Evolutionary conservation across 2,888 invertebrate species (phyloP).

Genomic region (Heteromyza rotundicornis): DNA sequence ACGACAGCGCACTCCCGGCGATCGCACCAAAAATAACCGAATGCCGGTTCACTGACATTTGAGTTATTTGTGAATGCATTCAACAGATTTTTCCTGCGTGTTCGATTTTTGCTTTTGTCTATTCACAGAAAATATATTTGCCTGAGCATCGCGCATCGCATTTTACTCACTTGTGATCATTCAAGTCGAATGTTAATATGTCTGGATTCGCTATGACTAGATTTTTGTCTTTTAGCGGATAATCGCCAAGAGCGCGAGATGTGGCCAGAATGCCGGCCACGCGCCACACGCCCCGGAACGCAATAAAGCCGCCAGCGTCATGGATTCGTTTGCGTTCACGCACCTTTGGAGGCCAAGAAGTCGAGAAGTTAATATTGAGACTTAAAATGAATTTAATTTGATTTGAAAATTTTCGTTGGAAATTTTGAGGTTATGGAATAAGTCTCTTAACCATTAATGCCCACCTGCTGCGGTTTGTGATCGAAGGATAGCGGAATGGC

Average conservation of each 20-base stretch:
- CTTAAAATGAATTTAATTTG: too few relatives aligned
- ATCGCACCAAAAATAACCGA: too few relatives aligned
- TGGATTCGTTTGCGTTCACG: constrained; percentile 90
- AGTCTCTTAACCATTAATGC: background rate
- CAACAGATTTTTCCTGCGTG: too few relatives aligned
- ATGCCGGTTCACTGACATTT: too few relatives aligned
- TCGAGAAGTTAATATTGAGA: background rate
- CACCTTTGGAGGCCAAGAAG: constrained; percentile 66
- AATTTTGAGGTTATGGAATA: background rate
- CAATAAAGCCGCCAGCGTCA: constrained; percentile 93
- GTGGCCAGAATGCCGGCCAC: constrained; percentile 95
- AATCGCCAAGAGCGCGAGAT: constrained; percentile 93
- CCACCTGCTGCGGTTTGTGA: constrained; percentile 94
- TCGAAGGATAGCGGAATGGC: constrained; percentile 93
- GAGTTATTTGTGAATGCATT: too few relatives aligned
- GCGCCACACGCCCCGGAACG: constrained; percentile 95
- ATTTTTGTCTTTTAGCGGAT: constrained; percentile 91
- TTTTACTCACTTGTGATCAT: constrained; percentile 73
- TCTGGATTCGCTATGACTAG: constrained; percentile 96
- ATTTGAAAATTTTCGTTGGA: too few relatives aligned
- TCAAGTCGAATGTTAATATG: constrained; percentile 87
- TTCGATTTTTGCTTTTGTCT: background rate
- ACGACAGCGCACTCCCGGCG: too few relatives aligned
- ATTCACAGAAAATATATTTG: too few relatives aligned
- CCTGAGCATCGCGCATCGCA: too few relatives aligned